Conservation (phyloP, 2,113 vertebrate species). For the Tylochromis polylepis region DNA sequence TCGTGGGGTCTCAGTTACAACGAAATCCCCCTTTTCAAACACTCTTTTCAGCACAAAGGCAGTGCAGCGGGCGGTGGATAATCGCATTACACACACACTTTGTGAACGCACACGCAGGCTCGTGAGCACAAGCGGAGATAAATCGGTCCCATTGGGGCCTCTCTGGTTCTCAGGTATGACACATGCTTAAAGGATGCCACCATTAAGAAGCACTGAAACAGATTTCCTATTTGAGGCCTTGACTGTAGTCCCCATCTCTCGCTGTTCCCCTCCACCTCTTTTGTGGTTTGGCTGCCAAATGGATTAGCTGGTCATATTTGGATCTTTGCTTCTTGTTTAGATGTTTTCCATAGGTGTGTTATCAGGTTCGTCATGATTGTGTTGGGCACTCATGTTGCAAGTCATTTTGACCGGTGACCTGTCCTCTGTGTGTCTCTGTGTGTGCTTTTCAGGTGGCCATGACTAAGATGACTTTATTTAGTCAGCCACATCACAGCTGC, state of each 20-base stretch:
- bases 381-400: not conserved
- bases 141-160: conserved; percentile 20
- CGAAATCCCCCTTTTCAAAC: conserved; percentile 58
- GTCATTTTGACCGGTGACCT: not conserved
- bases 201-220: not conserved
- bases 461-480: not conserved
- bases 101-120: not conserved
- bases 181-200: not conserved
- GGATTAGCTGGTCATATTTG: conserved; percentile 3
- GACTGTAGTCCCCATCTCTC: not conserved
- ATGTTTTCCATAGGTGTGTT: not conserved
- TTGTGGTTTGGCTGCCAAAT: not conserved
- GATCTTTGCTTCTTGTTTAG: not conserved
- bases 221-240: conserved; percentile 2
- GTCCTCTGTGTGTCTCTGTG: not conserved
- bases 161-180: not conserved
- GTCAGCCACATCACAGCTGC: not conserved
- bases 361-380: not conserved
- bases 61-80: conserved; percentile 45
- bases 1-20: conserved; percentile 59
- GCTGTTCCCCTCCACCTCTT: not conserved
- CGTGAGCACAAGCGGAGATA: conserved; percentile 12
- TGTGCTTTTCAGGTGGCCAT: not conserved
- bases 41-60: conserved; percentile 52
- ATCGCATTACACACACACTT: conserved; percentile 62